Percentiles rank a stretch among this genome's conserved stretches.
phyloP scores from a whole-genome alignment of 2,888 invertebrate genomes.

The Pristionchus arcanus region DNA sequence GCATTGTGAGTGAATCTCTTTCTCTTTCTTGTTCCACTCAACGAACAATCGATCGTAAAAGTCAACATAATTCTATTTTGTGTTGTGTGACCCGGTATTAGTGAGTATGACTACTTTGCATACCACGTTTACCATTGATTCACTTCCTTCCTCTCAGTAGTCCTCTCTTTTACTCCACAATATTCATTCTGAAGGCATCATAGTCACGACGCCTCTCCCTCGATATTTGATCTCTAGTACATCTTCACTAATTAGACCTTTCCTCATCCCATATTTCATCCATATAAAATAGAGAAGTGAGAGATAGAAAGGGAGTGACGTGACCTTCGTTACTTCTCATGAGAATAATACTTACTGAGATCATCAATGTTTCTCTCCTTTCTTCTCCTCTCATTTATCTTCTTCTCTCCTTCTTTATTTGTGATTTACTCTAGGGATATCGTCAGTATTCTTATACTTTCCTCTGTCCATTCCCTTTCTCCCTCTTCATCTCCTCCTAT shows the following conservation, averaged over 20 bases:
- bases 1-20: slow-evolving; percentile 30
- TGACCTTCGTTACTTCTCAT: background rate
- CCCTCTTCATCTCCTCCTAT: background rate
- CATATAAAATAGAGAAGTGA: background rate
- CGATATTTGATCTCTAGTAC: background rate
- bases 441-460: background rate
- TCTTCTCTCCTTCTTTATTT: slow-evolving; percentile 12
- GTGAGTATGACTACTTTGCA: slow-evolving; percentile 22
- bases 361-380: background rate
- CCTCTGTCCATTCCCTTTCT: background rate
- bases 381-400: background rate
- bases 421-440: background rate
- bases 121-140: background rate
- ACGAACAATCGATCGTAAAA: background rate
- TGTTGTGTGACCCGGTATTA: background rate
- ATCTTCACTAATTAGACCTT: slow-evolving; percentile 7
- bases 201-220: background rate
- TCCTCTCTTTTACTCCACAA: background rate
- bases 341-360: background rate
- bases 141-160: background rate
- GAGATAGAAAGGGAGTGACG: background rate
- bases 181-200: background rate
- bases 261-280: background rate
- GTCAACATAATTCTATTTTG: background rate
- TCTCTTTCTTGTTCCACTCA: background rate